Base-by-base conservation (phyloP, 2,113 vertebrate species). In the Coptodon rendalli region DNA sequence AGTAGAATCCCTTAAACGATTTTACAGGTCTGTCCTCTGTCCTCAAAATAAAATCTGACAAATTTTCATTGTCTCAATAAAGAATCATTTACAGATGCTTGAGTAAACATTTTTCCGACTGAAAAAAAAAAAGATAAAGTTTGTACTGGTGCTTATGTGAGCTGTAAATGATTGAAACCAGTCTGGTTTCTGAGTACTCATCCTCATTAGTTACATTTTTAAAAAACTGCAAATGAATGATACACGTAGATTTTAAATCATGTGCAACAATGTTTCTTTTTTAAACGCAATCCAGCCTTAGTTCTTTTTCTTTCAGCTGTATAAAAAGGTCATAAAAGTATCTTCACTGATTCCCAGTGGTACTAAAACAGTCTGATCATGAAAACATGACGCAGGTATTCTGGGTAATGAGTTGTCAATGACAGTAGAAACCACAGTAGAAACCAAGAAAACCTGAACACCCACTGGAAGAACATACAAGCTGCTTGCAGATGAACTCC, bases 231-330 rank as follows among this genome's bases (percentile, higher is more conserved):
- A 45, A 45, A 27, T 73, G 66, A 24, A 71, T 14, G 66, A 43
- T 9, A 43, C 38, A 3, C 1, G 0, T 6, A 9, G 7, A 16
- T 9, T 43, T 71, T 2, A 38, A 68, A 68, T 68, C 0, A 14
- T 40, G 36, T 68, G 36, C 11, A 68, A 12, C 36, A 68, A 43
- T 71, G n/a, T 14, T 71, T 13, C 7, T 9, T 24, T 22, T 43
- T 43, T 43, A 43, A 73, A 73, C 2, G 5, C 13, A 43, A 45
- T 45, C 27, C 27, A 61, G 3, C 16, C 13, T 16, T 1, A 6
- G 13, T 43, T 14, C 3, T 14, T 40, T 68, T 43, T 71, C 12
- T 22, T 43, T 71, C 63, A 43, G 63, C 5, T 71, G 63, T 0
- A 24, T 11, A 24, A 71, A 68, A 71, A 40, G 36, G 5, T 40